Base-by-base conservation (phyloP, 1,140 invertebrate species). In the Pseudachorutes palmiensis region DNA sequence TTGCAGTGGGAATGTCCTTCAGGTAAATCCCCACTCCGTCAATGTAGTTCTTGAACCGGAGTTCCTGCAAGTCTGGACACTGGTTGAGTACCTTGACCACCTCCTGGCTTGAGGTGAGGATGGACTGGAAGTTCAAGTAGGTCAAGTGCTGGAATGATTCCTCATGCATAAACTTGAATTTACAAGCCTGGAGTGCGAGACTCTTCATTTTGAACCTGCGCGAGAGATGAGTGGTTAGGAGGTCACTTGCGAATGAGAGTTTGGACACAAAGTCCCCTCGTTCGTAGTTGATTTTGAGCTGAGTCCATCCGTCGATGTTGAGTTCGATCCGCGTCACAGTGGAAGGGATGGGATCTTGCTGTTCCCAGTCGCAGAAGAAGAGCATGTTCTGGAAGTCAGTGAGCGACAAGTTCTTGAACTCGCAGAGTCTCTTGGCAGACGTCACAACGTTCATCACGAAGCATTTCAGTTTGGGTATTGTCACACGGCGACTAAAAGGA, bases 31-130 rank as follows among this genome's bases (percentile, higher is more conserved):
- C 51, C 3, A 5, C 51, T 24, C 51, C 51, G 24, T 55, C 51
- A 26, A 55, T 55, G 24, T 55, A 55, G 24, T 55, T 55, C 51
- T 55, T 55, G 51, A 55, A 24, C 24, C 51, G 12, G 12, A 55
- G 51, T 24, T 55, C 51, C 51, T 55, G 51, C 5, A 55, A 24
- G 24, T 55, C 24, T 5, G 12, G 51, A 55, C 12, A 55, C 24
- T 55, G 51, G 12, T 22, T 12, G 24, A 55, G 24, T 9, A 24
- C 51, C 24, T 26, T 9, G 24, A 55, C 24, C 24, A 55, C 9
- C 9, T 55, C 51, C 24, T 55, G 51, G 24, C 51, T 55, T 14
- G 51, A 55, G 12, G 14, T 24, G 51, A 55, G 51, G 12, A 55
- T 55, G 14, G 51, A 55, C 24, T 55, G 51, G 24, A 55, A 55